Evolutionary conservation across 2,888 invertebrate genomes (phyloP), one percentile per base, ranked within the genome.

Genomic region (Nysson spinosus): DNA sequence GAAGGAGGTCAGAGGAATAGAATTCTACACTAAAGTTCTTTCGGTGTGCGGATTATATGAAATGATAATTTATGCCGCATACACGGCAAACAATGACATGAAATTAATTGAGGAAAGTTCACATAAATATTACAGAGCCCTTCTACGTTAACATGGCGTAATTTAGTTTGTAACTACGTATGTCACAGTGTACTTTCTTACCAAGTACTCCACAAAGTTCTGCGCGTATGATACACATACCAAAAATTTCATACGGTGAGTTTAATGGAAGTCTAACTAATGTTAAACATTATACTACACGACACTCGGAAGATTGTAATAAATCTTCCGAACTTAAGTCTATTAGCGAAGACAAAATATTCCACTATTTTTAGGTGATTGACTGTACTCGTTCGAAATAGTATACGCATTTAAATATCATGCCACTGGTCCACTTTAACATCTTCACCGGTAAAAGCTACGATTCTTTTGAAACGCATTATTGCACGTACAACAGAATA

Each of bases 401-500:
- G n/a, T n/a, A n/a, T n/a, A n/a, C n/a, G n/a, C n/a, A n/a, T n/a
- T n/a, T n/a, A n/a, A n/a, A n/a, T n/a, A n/a, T n/a, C n/a, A n/a
- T n/a, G n/a, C n/a, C n/a, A n/a, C n/a, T n/a, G n/a, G n/a, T n/a
- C n/a, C n/a, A n/a, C 14, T 34, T 1, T 14, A 14, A 5, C 7
- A 34, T 14, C 4, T 14, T 14, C 6, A 28, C 2, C 19, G 3
- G n/a, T 19, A 37, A 37, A 47, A 44, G 40, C 55, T 24, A 44
- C 39, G 30, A 60, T 44, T 19, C 24, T 5, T 19, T 6, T n/a
- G 4, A 26, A 40, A 44, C 37, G 39, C 47, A 47, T 51, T n/a
- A n/a, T n/a, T n/a, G n/a, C 67, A 54, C 49, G 49, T 22, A 44
- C 44, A 6, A 54, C 58, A 54, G 54, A 65, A 60, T 67, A 44